Base-by-base conservation (phyloP, 2,888 invertebrate species). In the Drosophila hamatofila region DNA sequence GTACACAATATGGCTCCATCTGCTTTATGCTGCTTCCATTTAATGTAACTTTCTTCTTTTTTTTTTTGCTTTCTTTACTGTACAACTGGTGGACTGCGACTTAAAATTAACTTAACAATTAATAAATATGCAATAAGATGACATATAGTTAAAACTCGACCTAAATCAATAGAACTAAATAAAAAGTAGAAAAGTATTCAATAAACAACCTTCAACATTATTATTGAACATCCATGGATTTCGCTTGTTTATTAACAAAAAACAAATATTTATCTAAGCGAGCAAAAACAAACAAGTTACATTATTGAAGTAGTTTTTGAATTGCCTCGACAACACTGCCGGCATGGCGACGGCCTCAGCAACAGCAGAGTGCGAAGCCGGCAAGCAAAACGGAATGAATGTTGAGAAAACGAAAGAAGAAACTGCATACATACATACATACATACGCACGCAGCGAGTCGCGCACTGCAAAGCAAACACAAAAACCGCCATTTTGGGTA, bases 401-500 rank as follows among this genome's bases (percentile, higher is more conserved):
- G 66, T 74, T 71, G 66, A 84, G 77, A 86, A 75, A 72, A 68
- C 63, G 75, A 85, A 75, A 74, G 70, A 61, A 70, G 56, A 75
- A 58, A 70, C 37, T 39, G 64, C 66, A 48, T 62, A 75, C 67
- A 65, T 48, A 66, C 65, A 46, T 55, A 73, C 66, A 64, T 37
- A 76, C 61, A 76, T 62, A 80, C 68, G 72, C 61, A 70, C 67
- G 49, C 46, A 74, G 48, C 48, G 37, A 58, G 60, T 30, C 58
- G 35, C 61, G 27, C 52, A 57, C 48, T 57, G 52, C 55, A 48
- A 72, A 74, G 72, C 49, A 48, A 66, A 51, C 80, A 66, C 66
- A 62, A 58, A 74, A 70, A 68, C 90, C 82, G 85, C 90, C 87
- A 91, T 86, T 83, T 89, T 89, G 75, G 66, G 77, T 74, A 81